Evolutionary conservation across 2,113 vertebrate genomes (phyloP), one percentile per base, ranked within the genome.

Genomic region (Dasyornis broadbenti): DNA sequence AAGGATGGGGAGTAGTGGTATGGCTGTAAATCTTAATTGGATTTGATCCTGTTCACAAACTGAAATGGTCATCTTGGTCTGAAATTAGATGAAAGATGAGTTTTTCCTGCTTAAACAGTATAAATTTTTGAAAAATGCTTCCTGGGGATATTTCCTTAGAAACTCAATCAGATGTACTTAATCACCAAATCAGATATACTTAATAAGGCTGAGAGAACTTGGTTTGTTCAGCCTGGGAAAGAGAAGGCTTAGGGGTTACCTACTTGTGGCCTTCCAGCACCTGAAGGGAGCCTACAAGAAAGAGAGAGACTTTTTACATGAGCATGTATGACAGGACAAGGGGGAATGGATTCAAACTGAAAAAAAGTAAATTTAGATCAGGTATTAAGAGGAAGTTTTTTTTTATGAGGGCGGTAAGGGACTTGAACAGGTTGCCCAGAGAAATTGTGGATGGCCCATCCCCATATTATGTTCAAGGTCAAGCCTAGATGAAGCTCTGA

Each of bases 1-100:
- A 15, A n/a, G 10, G 13, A 8, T 11, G 4, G 6, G 10, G 6
- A 9, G 3, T 47, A 7, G 2, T 12, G 4, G 1, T 39, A 7
- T 28, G 19, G 19, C 15, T 79, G 10, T 66, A 59, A 66, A 82
- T 9, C 50, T 61, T 77, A 49, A 73, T 7, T 76, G 23, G 16
- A 26, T 88, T 90, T 92, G 11, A 40, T 70, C 33, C n/a, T 77
- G 35, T 86, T n/a, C 18, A 27, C 40, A 78, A 78, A 54, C 7
- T 42, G 50, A 70, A 94, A 57, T 57, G 9, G 19, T 70, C 50
- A 64, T 22, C 18, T 83, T 1, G 0, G 33, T 40, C 40, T 94
- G 47, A 92, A 95, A 77, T 81, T 21, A 69, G 23, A 64, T 18
- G 15, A 60, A 64, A 79, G 15, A 76, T 37, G 14, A 35, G 11